phyloP scores from a whole-genome alignment of 2,113 vertebrate species.

The Tupaia chinensis region DNA sequence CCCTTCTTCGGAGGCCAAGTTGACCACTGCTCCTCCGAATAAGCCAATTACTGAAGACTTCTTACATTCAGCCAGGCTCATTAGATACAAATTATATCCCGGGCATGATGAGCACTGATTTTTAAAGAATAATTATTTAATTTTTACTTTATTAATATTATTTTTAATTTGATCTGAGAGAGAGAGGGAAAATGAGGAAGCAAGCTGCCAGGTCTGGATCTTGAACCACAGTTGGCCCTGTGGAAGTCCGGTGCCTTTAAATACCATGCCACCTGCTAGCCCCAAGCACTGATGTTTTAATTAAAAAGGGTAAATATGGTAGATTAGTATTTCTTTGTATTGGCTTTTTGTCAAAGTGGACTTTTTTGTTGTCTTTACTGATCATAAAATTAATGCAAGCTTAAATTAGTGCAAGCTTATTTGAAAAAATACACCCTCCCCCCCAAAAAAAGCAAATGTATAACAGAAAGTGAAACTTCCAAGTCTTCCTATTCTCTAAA shows the following conservation, averaged over 20 bases:
- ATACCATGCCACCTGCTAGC: too few species aligned
- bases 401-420: background rate
- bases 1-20: background rate
- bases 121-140: too few species aligned
- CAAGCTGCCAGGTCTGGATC: too few species aligned
- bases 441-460: background rate
- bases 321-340: background rate
- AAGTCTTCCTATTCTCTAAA: background rate
- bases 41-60: background rate
- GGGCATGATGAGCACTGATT: too few species aligned
- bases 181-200: too few species aligned
- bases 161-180: too few species aligned
- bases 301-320: background rate
- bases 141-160: too few species aligned
- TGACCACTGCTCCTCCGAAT: background rate
- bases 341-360: background rate
- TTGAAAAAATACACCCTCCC: background rate
- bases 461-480: background rate
- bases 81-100: background rate
- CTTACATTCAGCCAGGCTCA: background rate
- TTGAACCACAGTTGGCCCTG: too few species aligned
- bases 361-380: background rate
- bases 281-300: background rate
- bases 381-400: background rate
- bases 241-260: too few species aligned